Conservation (phyloP, 2,797 vertebrate genomes). For the Sebastes oblongus region DNA sequence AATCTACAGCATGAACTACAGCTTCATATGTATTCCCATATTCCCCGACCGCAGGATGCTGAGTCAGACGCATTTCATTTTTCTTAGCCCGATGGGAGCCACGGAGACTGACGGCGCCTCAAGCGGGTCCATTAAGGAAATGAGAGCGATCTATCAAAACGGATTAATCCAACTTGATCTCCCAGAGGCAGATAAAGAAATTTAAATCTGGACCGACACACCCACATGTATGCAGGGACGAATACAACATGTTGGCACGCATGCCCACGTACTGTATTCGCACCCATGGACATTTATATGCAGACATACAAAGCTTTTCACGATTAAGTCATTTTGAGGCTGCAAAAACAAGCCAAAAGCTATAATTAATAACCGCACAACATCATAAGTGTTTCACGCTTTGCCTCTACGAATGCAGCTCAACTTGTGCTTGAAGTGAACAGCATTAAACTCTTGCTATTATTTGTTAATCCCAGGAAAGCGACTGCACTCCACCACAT, state of each 20-base stretch:
- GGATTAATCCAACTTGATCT: constrained; percentile 59
- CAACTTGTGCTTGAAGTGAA: constrained; percentile 1
- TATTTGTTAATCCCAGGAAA: constrained; percentile 43
- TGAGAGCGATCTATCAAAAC: constrained; percentile 65
- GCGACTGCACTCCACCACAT: neutral
- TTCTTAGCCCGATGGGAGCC: constrained; percentile 21
- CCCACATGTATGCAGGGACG: neutral
- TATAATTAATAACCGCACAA: neutral
- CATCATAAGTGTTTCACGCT: neutral
- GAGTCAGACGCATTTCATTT: constrained; percentile 47
- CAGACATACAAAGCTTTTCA: neutral
- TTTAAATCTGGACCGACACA: constrained; percentile 12
- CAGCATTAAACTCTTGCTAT: constrained; percentile 3
- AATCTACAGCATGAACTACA: neutral
- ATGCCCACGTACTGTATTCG: neutral
- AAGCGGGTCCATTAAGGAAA: constrained; percentile 68
- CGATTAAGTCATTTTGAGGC: neutral
- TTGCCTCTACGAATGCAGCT: neutral
- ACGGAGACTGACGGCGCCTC: constrained; percentile 33
- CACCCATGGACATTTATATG: neutral
- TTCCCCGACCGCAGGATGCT: neutral
- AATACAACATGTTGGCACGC: neutral
- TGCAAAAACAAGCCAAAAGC: neutral
- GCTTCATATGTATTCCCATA: neutral
- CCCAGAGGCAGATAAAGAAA: constrained; percentile 34